A percentile compares a stretch with the other conserved stretches of the same genome.
These are phyloP conservation scores for Leptinotarsa rubiginosa DNA, from an alignment of 2,888 invertebrate genomes.

Conservation along the genomic window DNA sequence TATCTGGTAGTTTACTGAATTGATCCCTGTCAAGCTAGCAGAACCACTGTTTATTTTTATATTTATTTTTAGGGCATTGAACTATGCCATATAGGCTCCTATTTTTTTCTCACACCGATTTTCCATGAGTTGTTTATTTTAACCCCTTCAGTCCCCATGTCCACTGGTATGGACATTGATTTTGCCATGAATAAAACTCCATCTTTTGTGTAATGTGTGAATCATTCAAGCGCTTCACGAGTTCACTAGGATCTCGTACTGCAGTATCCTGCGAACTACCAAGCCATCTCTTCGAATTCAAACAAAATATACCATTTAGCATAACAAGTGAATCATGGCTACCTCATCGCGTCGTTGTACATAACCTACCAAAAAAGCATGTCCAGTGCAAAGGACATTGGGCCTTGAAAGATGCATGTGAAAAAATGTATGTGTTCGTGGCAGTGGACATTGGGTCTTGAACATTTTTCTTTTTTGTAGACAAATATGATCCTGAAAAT, in stretches of 20 bases:
- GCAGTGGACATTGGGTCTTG: not conserved
- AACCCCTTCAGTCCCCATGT: constrained; percentile 24
- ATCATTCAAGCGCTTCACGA: constrained; percentile 19
- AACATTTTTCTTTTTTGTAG: not conserved
- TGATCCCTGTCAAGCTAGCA: no score
- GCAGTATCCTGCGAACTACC: no score
- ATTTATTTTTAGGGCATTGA: no score
- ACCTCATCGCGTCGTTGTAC: constrained; percentile 17
- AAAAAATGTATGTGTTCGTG: constrained; percentile 5
- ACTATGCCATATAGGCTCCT: no score
- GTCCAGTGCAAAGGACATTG: constrained; percentile 22
- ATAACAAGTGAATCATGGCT: not conserved
- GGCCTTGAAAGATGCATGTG: constrained; percentile 17
- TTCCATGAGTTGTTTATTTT: not conserved
- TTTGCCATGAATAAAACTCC: constrained; percentile 23
- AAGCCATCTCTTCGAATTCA: no score
- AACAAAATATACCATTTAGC: no score
- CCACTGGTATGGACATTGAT: constrained; percentile 22
- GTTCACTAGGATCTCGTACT: no score
- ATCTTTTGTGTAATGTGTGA: constrained; percentile 22
- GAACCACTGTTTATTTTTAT: no score
- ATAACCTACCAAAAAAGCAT: constrained; percentile 21
- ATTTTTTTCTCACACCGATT: no score
- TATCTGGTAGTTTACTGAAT: no score
- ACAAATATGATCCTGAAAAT: not conserved